Conservation (phyloP, 1,140 invertebrate species). For the Lepidurus packardi region DNA sequence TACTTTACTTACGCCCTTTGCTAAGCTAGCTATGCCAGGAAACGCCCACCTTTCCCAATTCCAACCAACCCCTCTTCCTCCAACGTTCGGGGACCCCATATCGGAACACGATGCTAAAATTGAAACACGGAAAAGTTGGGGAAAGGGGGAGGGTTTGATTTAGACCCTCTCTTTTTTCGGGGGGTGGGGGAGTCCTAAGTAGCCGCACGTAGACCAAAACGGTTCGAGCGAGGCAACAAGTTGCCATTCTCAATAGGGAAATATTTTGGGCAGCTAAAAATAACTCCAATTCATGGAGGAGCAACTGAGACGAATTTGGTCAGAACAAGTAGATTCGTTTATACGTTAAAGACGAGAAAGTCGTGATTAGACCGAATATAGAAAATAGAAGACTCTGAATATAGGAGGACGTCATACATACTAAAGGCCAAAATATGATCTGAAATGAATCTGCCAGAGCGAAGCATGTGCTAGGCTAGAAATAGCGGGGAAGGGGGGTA, state of each 20-base stretch:
- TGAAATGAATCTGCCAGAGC: background rate
- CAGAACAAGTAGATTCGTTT: background rate
- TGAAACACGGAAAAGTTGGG: background rate
- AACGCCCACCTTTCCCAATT: background rate
- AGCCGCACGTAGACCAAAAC: background rate
- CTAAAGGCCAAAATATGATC: background rate
- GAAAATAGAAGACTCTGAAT: too few species aligned
- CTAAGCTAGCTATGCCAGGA: background rate
- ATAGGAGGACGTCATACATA: background rate
- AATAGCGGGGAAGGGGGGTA: background rate
- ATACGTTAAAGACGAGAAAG: background rate
- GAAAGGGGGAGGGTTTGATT: background rate
- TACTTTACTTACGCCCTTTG: background rate
- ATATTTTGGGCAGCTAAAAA: background rate
- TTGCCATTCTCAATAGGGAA: background rate
- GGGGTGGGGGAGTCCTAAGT: background rate
- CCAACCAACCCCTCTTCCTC: background rate
- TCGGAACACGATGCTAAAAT: background rate
- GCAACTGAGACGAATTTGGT: background rate
- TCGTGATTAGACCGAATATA: too few species aligned
- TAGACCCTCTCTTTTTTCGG: background rate
- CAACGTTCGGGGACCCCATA: background rate
- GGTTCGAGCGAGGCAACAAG: background rate
- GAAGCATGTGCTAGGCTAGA: slow-evolving; percentile 5
- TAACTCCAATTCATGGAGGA: background rate